A percentile compares a stretch with the other conserved stretches of the same genome.
Evolutionary conservation across 2,113 vertebrate species (phyloP).

Genomic region (Noturus placidus): DNA sequence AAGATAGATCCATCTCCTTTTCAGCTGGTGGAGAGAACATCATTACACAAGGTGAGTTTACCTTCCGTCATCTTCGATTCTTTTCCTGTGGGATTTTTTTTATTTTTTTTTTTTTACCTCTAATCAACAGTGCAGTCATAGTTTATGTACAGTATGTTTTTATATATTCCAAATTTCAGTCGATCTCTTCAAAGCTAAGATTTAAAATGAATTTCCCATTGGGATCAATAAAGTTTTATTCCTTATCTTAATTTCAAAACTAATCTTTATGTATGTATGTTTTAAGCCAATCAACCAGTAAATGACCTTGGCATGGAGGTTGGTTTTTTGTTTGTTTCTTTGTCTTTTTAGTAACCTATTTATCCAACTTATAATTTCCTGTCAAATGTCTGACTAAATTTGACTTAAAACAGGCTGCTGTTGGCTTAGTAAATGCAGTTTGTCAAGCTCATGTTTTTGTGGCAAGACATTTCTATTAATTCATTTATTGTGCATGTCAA

Average conservation of each 20-base stretch:
- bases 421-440: background rate
- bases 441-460: background rate
- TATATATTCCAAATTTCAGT: background rate
- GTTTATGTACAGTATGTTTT: too few relatives aligned
- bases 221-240: too few relatives aligned
- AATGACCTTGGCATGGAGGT: background rate
- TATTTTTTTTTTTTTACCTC: background rate
- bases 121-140: background rate
- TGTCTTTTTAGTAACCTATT: background rate
- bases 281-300: background rate
- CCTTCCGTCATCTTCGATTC: background rate
- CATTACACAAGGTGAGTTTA: conserved; percentile 84
- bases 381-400: background rate
- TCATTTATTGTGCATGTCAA: background rate
- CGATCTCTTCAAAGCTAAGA: background rate
- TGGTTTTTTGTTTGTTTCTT: too few relatives aligned
- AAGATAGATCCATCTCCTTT: conserved; percentile 90
- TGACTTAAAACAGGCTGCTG: background rate
- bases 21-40: conserved; percentile 93
- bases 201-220: background rate
- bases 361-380: background rate
- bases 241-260: background rate
- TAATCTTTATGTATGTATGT: background rate
- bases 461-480: background rate
- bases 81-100: background rate